Evolutionary conservation across 2,797 vertebrate genomes (phyloP).

Genomic region (Meriones psammophilus): DNA sequence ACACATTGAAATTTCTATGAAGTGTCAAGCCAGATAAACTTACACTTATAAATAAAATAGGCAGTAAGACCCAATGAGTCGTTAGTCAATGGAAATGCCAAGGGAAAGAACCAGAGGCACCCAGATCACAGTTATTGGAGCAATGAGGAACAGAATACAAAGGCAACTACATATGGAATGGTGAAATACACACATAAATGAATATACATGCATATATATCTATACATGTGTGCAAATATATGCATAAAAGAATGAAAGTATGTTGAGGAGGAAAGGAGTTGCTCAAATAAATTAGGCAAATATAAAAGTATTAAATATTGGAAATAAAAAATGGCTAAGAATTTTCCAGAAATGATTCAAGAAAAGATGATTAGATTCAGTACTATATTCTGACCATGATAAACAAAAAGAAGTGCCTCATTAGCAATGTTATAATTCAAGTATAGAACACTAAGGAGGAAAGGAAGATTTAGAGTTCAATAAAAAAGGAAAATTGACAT

Average conservation of each 20-base stretch:
- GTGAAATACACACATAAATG: not conserved
- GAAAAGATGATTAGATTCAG: conserved; percentile 1
- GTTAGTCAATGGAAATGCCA: not conserved
- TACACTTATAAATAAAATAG: conserved; percentile 3
- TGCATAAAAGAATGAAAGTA: not conserved
- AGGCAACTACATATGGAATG: not conserved
- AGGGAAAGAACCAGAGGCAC: not conserved
- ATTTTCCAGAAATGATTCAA: conserved; percentile 33
- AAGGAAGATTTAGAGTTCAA: conserved; percentile 24
- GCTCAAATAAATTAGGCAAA: conserved; percentile 23
- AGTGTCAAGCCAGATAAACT: conserved; percentile 48
- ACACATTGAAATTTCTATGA: conserved; percentile 18
- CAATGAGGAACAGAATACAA: conserved; percentile 26
- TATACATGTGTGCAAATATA: not conserved
- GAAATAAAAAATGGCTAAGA: conserved; percentile 37
- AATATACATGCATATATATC: not conserved
- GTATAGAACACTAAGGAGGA: not conserved
- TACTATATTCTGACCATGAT: not conserved
- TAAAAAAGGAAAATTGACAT: conserved; percentile 11
- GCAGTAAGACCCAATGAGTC: not conserved
- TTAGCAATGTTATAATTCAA: conserved; percentile 20
- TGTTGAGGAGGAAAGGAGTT: not conserved
- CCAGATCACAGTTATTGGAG: not conserved
- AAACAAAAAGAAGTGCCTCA: conserved; percentile 38
- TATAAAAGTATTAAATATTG: conserved; percentile 18